These are phyloP conservation scores for Agrotis ipsilon DNA, from an alignment of 2,888 invertebrate species.

Conservation along the genomic window DNA sequence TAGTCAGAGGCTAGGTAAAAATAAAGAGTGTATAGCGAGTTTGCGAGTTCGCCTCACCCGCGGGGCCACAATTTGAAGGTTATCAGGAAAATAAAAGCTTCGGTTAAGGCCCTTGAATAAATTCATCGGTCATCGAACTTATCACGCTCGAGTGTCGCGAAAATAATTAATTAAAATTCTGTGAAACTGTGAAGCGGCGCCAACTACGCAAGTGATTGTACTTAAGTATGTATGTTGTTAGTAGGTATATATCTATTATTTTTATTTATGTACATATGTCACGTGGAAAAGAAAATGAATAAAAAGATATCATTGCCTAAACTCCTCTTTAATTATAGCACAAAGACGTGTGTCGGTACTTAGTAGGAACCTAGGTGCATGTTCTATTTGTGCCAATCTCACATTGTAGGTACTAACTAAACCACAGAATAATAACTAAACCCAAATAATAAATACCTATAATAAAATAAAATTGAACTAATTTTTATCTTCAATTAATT, in stretches of 20 bases:
- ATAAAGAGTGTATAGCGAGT: slow-evolving; percentile 49
- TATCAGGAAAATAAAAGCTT: slow-evolving; percentile 73
- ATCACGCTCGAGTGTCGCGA: slow-evolving; percentile 66
- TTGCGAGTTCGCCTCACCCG: slow-evolving; percentile 64
- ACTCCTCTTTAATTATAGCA: neutral
- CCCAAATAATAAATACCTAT: neutral
- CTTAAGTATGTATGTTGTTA: neutral
- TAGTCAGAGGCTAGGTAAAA: slow-evolving; percentile 58
- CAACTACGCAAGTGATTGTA: slow-evolving; percentile 28
- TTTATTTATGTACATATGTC: neutral
- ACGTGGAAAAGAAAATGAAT: neutral
- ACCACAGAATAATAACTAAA: too few relatives aligned
- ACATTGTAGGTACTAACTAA: too few relatives aligned
- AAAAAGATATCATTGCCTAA: neutral
- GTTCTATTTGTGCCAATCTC: neutral
- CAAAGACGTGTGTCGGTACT: neutral
- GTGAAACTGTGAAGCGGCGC: slow-evolving; percentile 53
- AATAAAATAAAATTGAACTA: too few relatives aligned
- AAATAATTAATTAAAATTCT: slow-evolving; percentile 71
- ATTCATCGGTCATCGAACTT: slow-evolving; percentile 78
- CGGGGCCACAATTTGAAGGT: slow-evolving; percentile 75
- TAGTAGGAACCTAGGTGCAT: neutral
- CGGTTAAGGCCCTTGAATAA: slow-evolving; percentile 76
- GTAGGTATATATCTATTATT: slow-evolving; percentile 2
- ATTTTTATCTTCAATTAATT: neutral